Evolutionary conservation across 2,113 vertebrate genomes (phyloP), one percentile per base, ranked within the genome.

Genomic region (Forbesichthys papilliferus): DNA sequence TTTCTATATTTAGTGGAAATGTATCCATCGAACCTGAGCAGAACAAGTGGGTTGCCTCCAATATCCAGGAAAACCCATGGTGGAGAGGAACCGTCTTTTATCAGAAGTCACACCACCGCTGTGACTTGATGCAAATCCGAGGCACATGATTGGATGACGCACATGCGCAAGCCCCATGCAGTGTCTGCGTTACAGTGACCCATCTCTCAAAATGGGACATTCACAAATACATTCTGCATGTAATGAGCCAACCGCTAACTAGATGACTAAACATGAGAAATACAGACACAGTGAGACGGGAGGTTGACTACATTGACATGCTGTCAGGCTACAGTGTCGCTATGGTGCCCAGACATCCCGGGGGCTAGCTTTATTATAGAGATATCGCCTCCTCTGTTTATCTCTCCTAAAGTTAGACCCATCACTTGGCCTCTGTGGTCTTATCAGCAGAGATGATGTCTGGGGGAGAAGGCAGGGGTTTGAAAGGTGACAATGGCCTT

Each of bases 391-490:
- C 61, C 73, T 77, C 79, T 80, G 2, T 27, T 27, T 27, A 85
- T 85, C 79, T 82, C 60, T 75, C 71, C 49, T 66, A 36, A 54
- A 20, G 80, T 64, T 84, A 75, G 68, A 75, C 81, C 85, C 84
- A 75, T 82, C 81, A 79, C 86, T 83, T 71, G 67, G 58, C 55
- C 71, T 79, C 69, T 78, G 69, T 64, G 74, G 78, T 70, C 84
- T 83, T 80, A 80, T 86, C 80, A 66, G 69, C 74, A 53, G 74
- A 84, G 82, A 86, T 86, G 81, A 84, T 66, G 80, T 82, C 69
- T 70, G 68, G 59, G 1, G 3, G 49, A 84, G 72, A 47, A 79
- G 74, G 79, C 68, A 64, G 34, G 59, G 10, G 1, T 70, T 68
- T 69, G 61, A 81, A 66, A 55, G 65, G 56, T 59, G 66, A 67